Conservation (phyloP, 2,113 vertebrate genomes). For the Channa argus region DNA sequence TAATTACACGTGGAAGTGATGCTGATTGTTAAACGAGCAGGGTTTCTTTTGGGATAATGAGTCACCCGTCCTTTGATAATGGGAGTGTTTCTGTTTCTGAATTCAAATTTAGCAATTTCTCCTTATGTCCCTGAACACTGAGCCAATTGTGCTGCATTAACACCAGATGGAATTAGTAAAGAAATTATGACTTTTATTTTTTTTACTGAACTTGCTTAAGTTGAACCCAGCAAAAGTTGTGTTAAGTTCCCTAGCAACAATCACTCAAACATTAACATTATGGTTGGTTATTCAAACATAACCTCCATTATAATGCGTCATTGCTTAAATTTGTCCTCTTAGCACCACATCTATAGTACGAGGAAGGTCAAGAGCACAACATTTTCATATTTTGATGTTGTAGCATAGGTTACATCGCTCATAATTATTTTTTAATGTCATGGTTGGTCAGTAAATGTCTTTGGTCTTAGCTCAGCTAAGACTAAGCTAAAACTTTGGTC, state of each 20-base stretch:
- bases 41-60: conserved; percentile 25
- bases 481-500: background rate
- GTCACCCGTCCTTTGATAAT: conserved; percentile 14
- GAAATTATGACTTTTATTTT: conserved; percentile 26
- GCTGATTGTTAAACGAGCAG: conserved; percentile 23
- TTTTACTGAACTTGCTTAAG: background rate
- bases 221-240: background rate
- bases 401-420: too few species aligned
- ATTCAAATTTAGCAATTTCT: conserved; percentile 8
- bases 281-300: background rate
- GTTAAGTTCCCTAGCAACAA: background rate
- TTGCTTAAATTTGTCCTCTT: too few species aligned
- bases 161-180: background rate
- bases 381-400: too few species aligned
- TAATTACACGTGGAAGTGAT: conserved; percentile 16
- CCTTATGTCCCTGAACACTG: background rate
- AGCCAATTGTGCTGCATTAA: conserved; percentile 5
- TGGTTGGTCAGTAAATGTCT: too few species aligned
- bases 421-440: too few species aligned
- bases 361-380: too few species aligned
- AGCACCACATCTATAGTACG: too few species aligned
- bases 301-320: background rate
- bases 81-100: background rate
- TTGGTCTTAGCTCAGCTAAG: too few species aligned
- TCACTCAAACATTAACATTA: background rate